Conservation (phyloP, 2,797 vertebrate species). For the Alca torda region DNA sequence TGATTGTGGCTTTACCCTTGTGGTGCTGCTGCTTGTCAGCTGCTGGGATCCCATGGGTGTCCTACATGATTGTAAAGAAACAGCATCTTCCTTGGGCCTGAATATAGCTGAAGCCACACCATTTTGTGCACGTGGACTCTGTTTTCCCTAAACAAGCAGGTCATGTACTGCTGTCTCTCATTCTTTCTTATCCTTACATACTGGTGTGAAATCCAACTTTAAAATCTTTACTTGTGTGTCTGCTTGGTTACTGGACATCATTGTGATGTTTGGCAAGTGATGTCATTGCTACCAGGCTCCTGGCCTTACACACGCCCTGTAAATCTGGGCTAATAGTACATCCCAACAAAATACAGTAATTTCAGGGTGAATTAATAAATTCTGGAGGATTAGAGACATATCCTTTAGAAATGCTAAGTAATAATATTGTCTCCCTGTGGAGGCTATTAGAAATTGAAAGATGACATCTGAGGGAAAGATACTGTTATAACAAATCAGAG, state of each 20-base stretch:
- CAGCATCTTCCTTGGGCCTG: background rate
- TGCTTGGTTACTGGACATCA: background rate
- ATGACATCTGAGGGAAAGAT: slow-evolving; percentile 24
- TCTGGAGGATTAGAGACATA: background rate
- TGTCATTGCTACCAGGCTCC: background rate
- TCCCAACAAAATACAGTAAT: background rate
- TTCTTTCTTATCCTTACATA: background rate
- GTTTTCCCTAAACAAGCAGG: background rate
- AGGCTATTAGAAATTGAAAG: slow-evolving; percentile 30
- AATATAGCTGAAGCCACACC: background rate
- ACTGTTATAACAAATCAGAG: background rate
- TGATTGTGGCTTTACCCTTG: background rate
- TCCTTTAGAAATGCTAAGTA: background rate
- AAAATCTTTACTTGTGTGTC: background rate
- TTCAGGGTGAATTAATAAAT: background rate
- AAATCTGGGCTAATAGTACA: background rate
- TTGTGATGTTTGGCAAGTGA: background rate
- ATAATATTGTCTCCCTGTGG: background rate
- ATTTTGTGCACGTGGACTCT: background rate
- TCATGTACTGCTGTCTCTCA: background rate
- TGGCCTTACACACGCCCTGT: background rate
- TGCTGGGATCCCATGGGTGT: rapidly evolving
- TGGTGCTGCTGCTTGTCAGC: background rate
- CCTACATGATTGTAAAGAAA: background rate
- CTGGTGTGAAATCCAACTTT: background rate